Conservation (phyloP, 2,888 invertebrate genomes). For the Noctuana brunneofusca region DNA sequence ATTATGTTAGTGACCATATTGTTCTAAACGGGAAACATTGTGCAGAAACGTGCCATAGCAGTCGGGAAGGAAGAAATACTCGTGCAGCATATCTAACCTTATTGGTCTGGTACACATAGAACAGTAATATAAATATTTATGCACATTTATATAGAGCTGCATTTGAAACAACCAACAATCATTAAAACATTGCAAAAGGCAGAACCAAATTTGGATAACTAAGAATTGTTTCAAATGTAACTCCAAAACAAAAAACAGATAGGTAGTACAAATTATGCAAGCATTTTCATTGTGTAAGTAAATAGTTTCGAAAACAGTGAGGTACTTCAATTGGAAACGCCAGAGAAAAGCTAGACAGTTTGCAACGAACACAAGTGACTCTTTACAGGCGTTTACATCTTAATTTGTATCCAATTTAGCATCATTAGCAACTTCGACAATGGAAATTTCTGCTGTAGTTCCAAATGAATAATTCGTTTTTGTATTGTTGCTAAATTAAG, state of each 20-base stretch:
- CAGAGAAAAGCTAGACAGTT: constrained; percentile 67
- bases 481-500: constrained; percentile 1
- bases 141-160: constrained; percentile 51
- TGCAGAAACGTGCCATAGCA: constrained; percentile 56
- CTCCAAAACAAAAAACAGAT: constrained; percentile 60
- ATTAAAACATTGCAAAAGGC: neutral
- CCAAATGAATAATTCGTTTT: neutral
- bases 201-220: neutral
- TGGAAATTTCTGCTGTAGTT: neutral
- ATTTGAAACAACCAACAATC: constrained; percentile 41
- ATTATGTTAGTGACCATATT: constrained; percentile 45
- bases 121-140: constrained; percentile 57
- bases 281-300: constrained; percentile 63
- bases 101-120: constrained; percentile 72
- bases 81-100: constrained; percentile 73
- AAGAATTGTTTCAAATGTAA: constrained; percentile 46
- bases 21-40: constrained; percentile 52
- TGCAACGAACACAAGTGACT: constrained; percentile 61
- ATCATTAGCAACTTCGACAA: constrained; percentile 28
- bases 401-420: constrained; percentile 15
- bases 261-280: constrained; percentile 66
- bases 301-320: constrained; percentile 59
- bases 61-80: constrained; percentile 55
- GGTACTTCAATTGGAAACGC: constrained; percentile 47
- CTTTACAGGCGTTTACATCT: constrained; percentile 50